A percentile compares a stretch with the other conserved stretches of the same genome.
These are phyloP conservation scores for Toxonevra muliebris DNA, from an alignment of 2,888 invertebrate species.

Conservation along the genomic window DNA sequence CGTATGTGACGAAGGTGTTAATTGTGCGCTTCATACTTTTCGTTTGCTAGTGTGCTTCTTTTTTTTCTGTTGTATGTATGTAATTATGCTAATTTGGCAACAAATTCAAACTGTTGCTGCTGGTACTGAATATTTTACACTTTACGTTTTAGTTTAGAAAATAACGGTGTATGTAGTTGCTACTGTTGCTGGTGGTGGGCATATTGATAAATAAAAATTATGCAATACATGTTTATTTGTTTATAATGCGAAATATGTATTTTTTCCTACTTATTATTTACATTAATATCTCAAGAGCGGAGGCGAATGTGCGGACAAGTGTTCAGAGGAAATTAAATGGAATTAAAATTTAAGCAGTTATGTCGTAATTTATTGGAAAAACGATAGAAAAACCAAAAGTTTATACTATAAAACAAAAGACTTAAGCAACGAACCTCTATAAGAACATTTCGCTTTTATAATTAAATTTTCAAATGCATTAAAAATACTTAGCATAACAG, in stretches of 20 bases:
- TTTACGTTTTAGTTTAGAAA: constrained; percentile 2
- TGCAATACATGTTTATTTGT: constrained; percentile 9
- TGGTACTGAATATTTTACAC: background rate
- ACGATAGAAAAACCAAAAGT: background rate
- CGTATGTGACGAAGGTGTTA: constrained; percentile 58
- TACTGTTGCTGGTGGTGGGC: background rate
- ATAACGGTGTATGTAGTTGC: too few relatives aligned
- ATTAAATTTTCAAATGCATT: background rate
- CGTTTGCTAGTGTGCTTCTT: constrained; percentile 37
- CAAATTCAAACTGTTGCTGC: background rate
- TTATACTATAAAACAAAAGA: constrained; percentile 26
- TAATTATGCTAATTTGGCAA: constrained; percentile 40
- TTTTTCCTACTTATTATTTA: background rate
- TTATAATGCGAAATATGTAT: background rate
- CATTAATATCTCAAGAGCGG: background rate
- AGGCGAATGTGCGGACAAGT: constrained; percentile 24
- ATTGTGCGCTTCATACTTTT: constrained; percentile 45
- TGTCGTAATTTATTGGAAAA: background rate
- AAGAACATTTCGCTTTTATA: too few relatives aligned
- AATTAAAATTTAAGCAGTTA: background rate
- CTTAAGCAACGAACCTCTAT: constrained; percentile 28
- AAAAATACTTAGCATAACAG: too few relatives aligned
- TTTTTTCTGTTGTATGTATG: constrained; percentile 4
- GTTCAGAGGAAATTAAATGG: background rate
- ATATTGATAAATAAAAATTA: constrained; percentile 3